Evolutionary conservation across 2,113 vertebrate species (phyloP).

Genomic region (Manacus vitellinus): DNA sequence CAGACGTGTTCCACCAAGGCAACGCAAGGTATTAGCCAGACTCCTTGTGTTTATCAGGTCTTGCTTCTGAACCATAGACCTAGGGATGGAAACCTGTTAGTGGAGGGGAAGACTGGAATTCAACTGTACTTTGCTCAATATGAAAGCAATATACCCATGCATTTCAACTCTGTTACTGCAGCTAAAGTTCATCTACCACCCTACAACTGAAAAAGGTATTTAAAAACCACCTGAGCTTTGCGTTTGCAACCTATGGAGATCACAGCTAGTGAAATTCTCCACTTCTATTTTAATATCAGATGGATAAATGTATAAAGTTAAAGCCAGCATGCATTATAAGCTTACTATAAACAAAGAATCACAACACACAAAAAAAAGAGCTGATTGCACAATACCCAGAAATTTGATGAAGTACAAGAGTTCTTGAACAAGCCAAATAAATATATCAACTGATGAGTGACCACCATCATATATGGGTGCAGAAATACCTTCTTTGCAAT

Average conservation of each 20-base stretch:
- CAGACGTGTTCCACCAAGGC: neutral
- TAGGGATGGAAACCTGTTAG: neutral
- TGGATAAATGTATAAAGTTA: neutral
- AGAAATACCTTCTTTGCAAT: neutral
- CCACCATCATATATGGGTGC: neutral
- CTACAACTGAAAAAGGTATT: neutral
- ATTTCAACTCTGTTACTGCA: neutral
- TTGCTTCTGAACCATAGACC: neutral
- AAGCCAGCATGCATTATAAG: neutral
- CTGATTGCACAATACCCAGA: neutral
- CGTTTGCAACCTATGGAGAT: neutral
- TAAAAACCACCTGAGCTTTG: neutral
- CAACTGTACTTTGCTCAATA: neutral
- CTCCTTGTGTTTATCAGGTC: neutral
- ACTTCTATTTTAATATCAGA: neutral
- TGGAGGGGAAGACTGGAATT: neutral
- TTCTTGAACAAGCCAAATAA: neutral
- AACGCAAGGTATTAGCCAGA: neutral
- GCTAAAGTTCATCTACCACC: neutral
- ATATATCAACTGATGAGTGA: neutral
- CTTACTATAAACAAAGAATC: neutral
- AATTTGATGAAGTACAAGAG: neutral
- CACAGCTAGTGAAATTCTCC: neutral
- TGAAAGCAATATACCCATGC: neutral
- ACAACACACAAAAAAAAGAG: neutral